A percentile compares a stretch with the other conserved stretches of the same genome.
Evolutionary conservation across 2,888 invertebrate genomes (phyloP).

Genomic region (Lasioglossum zephyrum): DNA sequence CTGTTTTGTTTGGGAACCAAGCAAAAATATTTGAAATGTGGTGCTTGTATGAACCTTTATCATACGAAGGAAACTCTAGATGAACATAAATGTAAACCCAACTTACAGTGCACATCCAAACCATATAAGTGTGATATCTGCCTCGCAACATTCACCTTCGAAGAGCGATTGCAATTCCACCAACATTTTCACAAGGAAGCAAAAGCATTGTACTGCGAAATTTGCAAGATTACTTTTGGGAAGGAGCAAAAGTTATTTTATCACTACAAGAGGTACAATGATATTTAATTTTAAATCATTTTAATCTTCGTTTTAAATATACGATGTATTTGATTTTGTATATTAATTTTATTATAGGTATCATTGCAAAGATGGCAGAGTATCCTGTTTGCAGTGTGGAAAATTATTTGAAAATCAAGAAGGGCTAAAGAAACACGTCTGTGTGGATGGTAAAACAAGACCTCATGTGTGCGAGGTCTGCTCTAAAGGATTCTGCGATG

Average conservation of each 20-base stretch:
- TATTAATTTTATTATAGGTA: constrained; percentile 53
- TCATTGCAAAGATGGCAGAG: constrained; percentile 70
- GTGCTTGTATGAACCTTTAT: constrained; percentile 78
- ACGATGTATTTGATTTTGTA: background rate
- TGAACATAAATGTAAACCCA: constrained; percentile 76
- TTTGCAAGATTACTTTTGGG: constrained; percentile 74
- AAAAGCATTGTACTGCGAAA: constrained; percentile 72
- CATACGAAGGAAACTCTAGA: constrained; percentile 75
- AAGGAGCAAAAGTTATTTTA: constrained; percentile 76
- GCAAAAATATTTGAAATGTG: constrained; percentile 76
- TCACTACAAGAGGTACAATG: constrained; percentile 71
- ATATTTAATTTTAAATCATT: background rate
- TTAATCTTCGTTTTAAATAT: background rate
- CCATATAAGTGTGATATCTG: constrained; percentile 74
- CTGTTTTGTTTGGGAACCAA: constrained; percentile 65
- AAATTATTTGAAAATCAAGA: constrained; percentile 74
- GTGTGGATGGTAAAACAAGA: constrained; percentile 75
- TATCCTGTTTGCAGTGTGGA: constrained; percentile 77
- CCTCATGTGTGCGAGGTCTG: constrained; percentile 77
- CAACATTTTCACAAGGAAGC: constrained; percentile 72
- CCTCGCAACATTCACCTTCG: constrained; percentile 72
- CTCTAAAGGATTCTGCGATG: constrained; percentile 77
- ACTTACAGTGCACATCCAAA: constrained; percentile 70
- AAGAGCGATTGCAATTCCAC: constrained; percentile 76
- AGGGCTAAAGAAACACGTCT: constrained; percentile 70